Evolutionary conservation across 2,113 vertebrate species (phyloP).

Genomic region (Scopus umbretta): DNA sequence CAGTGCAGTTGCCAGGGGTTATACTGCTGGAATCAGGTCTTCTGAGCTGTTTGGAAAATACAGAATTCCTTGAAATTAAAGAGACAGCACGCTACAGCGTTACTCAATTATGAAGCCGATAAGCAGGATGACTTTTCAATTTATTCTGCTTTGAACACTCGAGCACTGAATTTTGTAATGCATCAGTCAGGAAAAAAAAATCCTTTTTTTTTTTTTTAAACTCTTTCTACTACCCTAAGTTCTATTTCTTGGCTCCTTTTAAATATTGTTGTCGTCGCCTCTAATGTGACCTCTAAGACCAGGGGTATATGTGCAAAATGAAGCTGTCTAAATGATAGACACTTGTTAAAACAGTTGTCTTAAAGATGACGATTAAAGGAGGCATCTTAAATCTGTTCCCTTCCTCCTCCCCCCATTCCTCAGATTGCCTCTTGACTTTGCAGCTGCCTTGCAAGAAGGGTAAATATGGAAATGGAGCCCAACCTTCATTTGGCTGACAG

Average conservation of each 20-base stretch:
- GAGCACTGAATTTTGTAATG: not conserved
- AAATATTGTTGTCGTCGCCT: not conserved
- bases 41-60: not conserved
- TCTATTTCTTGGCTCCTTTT: not conserved
- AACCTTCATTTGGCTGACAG: constrained; percentile 88
- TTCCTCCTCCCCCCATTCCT: not conserved
- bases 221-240: not conserved
- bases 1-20: not conserved
- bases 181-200: not conserved
- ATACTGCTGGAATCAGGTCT: not conserved
- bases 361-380: not conserved
- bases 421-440: not conserved
- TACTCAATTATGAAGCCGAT: not conserved
- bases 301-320: not conserved
- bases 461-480: not conserved
- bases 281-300: not conserved
- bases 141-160: not conserved
- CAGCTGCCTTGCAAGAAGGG: not conserved
- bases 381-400: not conserved
- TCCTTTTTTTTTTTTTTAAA: not conserved
- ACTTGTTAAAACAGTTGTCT: not conserved
- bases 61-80: not conserved
- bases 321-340: not conserved
- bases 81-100: not conserved
- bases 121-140: not conserved